These are phyloP conservation scores for Lagocephalus sceleratus DNA, from an alignment of 2,797 vertebrate genomes.

Conservation along the genomic window DNA sequence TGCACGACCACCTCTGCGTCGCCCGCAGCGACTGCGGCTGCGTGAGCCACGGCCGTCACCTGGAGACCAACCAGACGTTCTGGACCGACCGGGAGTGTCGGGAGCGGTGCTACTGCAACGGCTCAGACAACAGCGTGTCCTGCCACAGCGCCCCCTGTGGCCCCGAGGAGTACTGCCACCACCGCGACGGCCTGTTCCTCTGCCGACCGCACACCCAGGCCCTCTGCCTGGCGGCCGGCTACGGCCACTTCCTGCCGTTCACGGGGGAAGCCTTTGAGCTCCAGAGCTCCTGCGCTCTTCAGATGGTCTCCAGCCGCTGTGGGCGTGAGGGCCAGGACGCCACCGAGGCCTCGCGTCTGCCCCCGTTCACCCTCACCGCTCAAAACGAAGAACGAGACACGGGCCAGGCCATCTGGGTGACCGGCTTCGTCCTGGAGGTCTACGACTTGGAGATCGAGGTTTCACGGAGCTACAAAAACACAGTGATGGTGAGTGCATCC, in stretches of 20 bases:
- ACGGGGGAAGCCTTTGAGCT: conserved; percentile 89
- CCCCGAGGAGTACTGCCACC: conserved; percentile 88
- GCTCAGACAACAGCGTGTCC: conserved; percentile 91
- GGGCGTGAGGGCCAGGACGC: conserved; percentile 41
- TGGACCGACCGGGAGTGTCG: conserved; percentile 95
- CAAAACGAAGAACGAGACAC: conserved; percentile 95
- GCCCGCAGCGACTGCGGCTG: conserved; percentile 90
- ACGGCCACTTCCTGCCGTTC: conserved; percentile 93
- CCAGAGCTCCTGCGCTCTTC: conserved; percentile 91
- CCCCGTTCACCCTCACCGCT: conserved; percentile 81
- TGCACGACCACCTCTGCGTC: conserved; percentile 82
- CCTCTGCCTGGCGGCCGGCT: conserved; percentile 88
- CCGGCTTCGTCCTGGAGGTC: conserved; percentile 87
- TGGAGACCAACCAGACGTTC: conserved; percentile 92
- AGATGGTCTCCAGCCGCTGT: conserved; percentile 83
- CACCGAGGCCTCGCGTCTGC: conserved; percentile 54
- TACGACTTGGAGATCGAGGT: conserved; percentile 90
- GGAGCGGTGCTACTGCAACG: conserved; percentile 95
- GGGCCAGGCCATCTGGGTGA: conserved; percentile 91
- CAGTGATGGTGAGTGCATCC: conserved; percentile 83
- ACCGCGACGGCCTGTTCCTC: conserved; percentile 83
- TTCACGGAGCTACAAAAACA: conserved; percentile 92
- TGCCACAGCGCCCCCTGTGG: conserved; percentile 85
- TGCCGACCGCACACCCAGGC: conserved; percentile 87
- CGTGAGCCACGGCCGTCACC: conserved; percentile 81